Percentiles rank a stretch among this genome's conserved stretches.
Evolutionary conservation across 2,113 vertebrate genomes (phyloP).

Genomic region (Herpailurus yagouaroundi): DNA sequence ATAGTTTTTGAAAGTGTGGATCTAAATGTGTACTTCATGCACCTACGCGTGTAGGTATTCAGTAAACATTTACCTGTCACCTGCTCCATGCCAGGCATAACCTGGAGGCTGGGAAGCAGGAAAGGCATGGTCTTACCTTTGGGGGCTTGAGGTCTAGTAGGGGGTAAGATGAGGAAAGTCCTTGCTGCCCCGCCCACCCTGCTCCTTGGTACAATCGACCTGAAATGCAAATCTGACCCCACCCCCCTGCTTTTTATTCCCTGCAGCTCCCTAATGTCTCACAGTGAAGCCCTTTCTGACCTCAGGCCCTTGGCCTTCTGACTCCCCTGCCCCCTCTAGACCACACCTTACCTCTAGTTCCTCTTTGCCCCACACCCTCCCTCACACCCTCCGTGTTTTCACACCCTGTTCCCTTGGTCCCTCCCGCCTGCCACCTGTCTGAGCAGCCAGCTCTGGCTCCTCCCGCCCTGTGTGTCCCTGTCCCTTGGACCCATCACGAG

Average conservation of each 20-base stretch:
- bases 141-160: background rate
- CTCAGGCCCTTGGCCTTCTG: background rate
- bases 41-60: too few relatives aligned
- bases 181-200: background rate
- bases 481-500: background rate
- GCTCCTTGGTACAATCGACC: background rate
- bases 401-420: background rate
- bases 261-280: background rate
- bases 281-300: background rate
- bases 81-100: fast-evolving
- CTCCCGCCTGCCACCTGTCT: fast-evolving
- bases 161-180: fast-evolving
- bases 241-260: background rate
- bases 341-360: background rate
- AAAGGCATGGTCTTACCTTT: background rate
- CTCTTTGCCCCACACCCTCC: too few relatives aligned
- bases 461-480: background rate
- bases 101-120: background rate
- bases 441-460: fast-evolving
- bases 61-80: background rate
- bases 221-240: background rate
- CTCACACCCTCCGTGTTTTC: background rate
- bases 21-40: background rate
- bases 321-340: fast-evolving
- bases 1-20: background rate